Base-by-base conservation (phyloP, 2,797 vertebrate genomes). In the Schizopygopsis malacanthus region DNA sequence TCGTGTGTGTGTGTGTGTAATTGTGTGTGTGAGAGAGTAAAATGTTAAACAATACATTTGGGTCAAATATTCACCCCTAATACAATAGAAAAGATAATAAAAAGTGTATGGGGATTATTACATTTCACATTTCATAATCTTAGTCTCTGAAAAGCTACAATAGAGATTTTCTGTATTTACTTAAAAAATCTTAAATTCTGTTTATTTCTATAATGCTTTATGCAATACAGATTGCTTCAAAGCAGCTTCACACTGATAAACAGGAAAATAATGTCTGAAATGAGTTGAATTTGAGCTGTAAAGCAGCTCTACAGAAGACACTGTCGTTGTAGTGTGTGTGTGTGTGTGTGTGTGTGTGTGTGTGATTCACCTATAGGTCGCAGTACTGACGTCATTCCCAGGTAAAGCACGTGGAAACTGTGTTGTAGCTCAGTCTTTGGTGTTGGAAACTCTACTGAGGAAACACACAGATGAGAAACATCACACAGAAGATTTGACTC, bases 361-460 rank as follows among this genome's bases (percentile, higher is more conserved):
- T 83, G 76, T 72, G 45, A 52, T 61, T 81, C 97, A 99, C 98
- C 98, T 89, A 98, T 97, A 2, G 98, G 98, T 75, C 95, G 97
- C 89, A 96, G 93, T n/a, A 98, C 98, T 37, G 97, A 95, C 0
- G 97, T 93, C 96, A 96, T 95, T 81, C 98, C 98, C 92, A 99
- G 85, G 93, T 99, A 99, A 89, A 96, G 94, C 87, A 99, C 97
- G 11, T 97, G 97, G 91, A 99, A 99, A 93, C 97, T 98, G 95
- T 99, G 98, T 54, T 99, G 98, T 93, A 98, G 86, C 92, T 99
- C 98, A 1, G 96, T 98, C 97, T 99, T 99, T 96, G 98, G 97
- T 93, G 97, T 97, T 88, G 98, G 98, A 90, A 99, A 99, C 95
- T 99, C 98, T 97, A 96, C 95, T 95, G 90, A 92, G 92, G 88